Evolutionary conservation across 2,888 invertebrate genomes (phyloP), one percentile per base, ranked within the genome.

Genomic region (Dastarcus helophoroides): DNA sequence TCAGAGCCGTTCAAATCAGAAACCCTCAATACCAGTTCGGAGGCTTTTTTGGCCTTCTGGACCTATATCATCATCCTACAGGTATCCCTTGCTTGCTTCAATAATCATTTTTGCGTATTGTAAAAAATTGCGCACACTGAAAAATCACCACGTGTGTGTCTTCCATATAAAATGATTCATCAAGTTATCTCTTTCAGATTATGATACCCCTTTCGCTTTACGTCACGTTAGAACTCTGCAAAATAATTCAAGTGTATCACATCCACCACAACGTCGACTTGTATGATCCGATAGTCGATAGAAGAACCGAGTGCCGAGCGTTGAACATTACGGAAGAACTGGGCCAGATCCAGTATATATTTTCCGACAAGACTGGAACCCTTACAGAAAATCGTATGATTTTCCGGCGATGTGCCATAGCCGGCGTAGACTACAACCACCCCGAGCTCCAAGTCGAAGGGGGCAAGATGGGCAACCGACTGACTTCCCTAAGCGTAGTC

Each of bases 351-450:
- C 82, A 89, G 52, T 94, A 95, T 53, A 73, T 97, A 41, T 95
- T 97, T 64, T 90, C 89, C 6, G 97, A 97, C 60, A 97, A 97
- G 65, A 97, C 97, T 1, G 97, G 97, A 4, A 97, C 97, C 2
- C 65, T 97, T 33, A 97, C 97, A 1, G 94, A 95, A 63, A 97
- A 97, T 60, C 82, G 89, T 61, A 97, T 97, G 95, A 74, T 93
- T 51, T 97, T 97, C 62, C 75, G 89, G 33, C 71, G 85, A 27
- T 95, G 94, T 54, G 78, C 85, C 2, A 79, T 95, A 14, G 81
- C 77, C 13, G 94, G 91, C 0, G 73, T 79, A 22, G 91, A 95
- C 62, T 95, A 90, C 55, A 79, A 81, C 51, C 90, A 90, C 56
- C 76, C 77, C 2, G 71, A 80, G 14, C 71, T 82, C 4, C 76